phyloP scores from a whole-genome alignment of 2,888 invertebrate genomes.

The Ectobius pallidus region DNA sequence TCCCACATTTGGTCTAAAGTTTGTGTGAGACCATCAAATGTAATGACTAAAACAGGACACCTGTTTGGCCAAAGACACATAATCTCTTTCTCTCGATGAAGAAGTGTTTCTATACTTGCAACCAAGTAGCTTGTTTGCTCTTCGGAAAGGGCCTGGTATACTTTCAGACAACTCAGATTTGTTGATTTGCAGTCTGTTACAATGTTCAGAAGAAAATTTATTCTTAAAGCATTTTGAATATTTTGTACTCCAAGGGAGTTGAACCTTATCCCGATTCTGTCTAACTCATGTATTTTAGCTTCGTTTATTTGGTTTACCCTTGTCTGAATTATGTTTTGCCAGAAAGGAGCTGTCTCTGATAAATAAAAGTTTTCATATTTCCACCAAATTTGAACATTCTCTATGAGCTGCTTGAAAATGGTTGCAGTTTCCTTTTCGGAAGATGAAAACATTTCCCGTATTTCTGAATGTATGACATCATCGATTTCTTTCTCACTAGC shows the following conservation, averaged over 20 bases:
- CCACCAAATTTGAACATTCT: not conserved
- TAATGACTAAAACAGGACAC: not conserved
- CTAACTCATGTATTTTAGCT: not conserved
- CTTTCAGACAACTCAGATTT: not conserved
- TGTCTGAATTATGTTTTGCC: not conserved
- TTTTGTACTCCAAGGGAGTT: not conserved
- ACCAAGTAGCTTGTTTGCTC: not conserved
- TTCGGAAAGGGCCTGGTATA: not conserved
- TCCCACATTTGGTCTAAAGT: not conserved
- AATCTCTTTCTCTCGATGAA: not conserved
- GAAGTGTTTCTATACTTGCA: not conserved
- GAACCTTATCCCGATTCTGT: not conserved
- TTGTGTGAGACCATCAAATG: not conserved
- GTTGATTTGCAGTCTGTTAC: not conserved
- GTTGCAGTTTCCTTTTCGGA: not conserved
- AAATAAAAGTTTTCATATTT: constrained; percentile 1
- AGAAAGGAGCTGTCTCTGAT: not conserved
- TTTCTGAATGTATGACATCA: not conserved
- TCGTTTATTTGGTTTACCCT: not conserved
- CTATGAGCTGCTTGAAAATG: not conserved
- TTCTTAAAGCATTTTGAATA: not conserved
- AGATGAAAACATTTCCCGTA: not conserved
- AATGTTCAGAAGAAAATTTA: not conserved
- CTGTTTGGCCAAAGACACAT: not conserved
- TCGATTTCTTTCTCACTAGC: not conserved